Percentiles rank a stretch among this genome's conserved stretches.
Conservation (phyloP, 53 echinoderm and acorn worm species). For the Patiria pectinifera region DNA sequence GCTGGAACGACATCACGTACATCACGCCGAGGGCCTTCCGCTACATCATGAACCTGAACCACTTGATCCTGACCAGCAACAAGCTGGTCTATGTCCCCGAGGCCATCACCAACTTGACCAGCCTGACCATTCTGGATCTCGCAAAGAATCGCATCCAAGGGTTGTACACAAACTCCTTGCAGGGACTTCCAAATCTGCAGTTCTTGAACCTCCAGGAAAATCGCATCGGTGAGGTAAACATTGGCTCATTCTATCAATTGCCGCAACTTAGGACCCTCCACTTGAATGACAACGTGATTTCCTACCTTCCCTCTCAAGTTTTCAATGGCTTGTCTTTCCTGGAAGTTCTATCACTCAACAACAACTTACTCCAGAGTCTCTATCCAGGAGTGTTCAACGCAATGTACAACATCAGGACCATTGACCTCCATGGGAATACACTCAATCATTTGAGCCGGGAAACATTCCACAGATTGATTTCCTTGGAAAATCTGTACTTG, state of each 20-base stretch:
- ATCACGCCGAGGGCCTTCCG: constrained; percentile 73
- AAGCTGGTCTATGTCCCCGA: constrained; percentile 68
- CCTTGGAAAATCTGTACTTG: constrained; percentile 76
- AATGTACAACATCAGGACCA: constrained; percentile 63
- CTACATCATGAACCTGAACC: constrained; percentile 49
- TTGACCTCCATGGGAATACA: constrained; percentile 78
- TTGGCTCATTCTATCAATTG: constrained; percentile 66
- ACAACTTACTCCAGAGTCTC: constrained; percentile 74
- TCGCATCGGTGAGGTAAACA: constrained; percentile 56
- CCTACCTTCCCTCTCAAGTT: constrained; percentile 66
- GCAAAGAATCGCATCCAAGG: constrained; percentile 76
- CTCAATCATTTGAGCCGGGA: constrained; percentile 45
- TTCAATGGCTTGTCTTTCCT: constrained; percentile 75
- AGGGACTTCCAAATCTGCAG: constrained; percentile 73
- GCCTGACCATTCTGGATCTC: constrained; percentile 75
- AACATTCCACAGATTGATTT: constrained; percentile 66
- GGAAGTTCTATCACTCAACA: constrained; percentile 80
- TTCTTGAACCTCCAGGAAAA: constrained; percentile 90
- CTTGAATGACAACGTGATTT: constrained; percentile 79
- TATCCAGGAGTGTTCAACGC: constrained; percentile 68
- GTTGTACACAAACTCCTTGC: constrained; percentile 66
- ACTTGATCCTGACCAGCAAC: constrained; percentile 83
- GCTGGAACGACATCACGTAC: constrained; percentile 80
- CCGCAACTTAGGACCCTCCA: constrained; percentile 80
- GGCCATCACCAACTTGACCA: constrained; percentile 73